Conservation (phyloP, 2,888 invertebrate species). For the Drosophila sordidula region DNA sequence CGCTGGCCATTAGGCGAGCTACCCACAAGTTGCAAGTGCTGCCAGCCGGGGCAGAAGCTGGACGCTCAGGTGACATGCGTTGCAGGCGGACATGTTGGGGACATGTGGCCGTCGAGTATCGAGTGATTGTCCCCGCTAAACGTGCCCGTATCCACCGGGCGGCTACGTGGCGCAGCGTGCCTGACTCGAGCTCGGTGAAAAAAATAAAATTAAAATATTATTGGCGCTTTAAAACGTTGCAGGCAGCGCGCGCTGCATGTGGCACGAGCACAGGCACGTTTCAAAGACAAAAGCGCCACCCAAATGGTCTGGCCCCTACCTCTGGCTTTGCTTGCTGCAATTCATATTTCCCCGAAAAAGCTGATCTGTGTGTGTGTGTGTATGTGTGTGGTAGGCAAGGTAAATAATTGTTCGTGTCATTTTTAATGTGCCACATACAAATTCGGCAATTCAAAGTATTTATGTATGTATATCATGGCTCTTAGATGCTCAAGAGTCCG, state of each 20-base stretch:
- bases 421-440: constrained; percentile 65
- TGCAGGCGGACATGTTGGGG: constrained; percentile 3
- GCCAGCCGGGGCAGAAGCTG: constrained; percentile 19
- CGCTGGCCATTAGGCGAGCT: constrained; percentile 48
- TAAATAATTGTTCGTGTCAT: constrained; percentile 66
- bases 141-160: constrained; percentile 45
- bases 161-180: constrained; percentile 45
- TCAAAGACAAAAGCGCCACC: constrained; percentile 74
- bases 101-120: constrained; percentile 40
- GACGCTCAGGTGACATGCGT: constrained; percentile 54
- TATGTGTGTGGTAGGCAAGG: constrained; percentile 28
- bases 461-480: constrained; percentile 27
- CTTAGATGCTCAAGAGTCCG: constrained; percentile 42
- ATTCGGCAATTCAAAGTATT: constrained; percentile 38
- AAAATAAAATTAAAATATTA: constrained; percentile 67
- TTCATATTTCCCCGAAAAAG: constrained; percentile 47
- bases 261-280: constrained; percentile 69
- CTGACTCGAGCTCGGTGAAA: constrained; percentile 29
- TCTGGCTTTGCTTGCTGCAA: constrained; percentile 43
- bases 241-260: constrained; percentile 68
- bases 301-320: constrained; percentile 57
- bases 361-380: constrained; percentile 16
- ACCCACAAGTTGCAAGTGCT: constrained; percentile 38
- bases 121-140: constrained; percentile 61
- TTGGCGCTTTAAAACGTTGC: constrained; percentile 57